Percentiles rank a stretch among this genome's conserved stretches.
These are phyloP conservation scores for Eurypyga helias DNA, from an alignment of 2,113 vertebrate species.

Conservation along the genomic window DNA sequence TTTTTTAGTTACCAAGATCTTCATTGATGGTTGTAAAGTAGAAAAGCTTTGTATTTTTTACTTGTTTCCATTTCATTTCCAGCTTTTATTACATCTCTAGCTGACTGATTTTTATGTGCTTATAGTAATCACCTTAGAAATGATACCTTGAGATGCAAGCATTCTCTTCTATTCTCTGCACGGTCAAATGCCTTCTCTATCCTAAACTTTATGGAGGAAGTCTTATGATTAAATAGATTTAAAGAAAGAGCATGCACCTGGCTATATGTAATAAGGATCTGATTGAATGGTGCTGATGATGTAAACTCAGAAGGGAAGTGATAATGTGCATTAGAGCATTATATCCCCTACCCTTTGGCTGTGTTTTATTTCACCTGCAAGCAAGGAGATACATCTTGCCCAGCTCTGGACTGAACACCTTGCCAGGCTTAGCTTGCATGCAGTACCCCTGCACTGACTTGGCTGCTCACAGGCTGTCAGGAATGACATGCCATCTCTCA, in stretches of 20 bases:
- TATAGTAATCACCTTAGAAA: not conserved
- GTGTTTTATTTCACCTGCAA: constrained; percentile 16
- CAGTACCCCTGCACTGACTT: not conserved
- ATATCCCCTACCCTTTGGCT: not conserved
- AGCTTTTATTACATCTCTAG: not conserved
- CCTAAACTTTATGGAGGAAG: not conserved
- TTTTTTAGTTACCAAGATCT: not conserved
- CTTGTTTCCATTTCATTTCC: not conserved
- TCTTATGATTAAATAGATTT: not conserved
- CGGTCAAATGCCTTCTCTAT: not conserved
- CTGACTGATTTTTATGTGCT: not conserved
- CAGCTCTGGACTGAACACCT: not conserved
- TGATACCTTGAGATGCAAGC: not conserved
- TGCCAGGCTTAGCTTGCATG: not conserved
- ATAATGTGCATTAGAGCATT: not conserved
- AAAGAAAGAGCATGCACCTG: not conserved
- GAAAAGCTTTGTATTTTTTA: not conserved
- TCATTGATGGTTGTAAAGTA: not conserved
- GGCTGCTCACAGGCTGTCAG: not conserved
- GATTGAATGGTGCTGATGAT: not conserved
- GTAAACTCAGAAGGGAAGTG: not conserved
- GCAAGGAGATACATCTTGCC: not conserved
- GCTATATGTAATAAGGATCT: not conserved
- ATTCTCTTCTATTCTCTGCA: not conserved
- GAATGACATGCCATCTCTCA: not conserved